phyloP scores from a whole-genome alignment of 2,888 invertebrate species.

The Meteorus colon region DNA sequence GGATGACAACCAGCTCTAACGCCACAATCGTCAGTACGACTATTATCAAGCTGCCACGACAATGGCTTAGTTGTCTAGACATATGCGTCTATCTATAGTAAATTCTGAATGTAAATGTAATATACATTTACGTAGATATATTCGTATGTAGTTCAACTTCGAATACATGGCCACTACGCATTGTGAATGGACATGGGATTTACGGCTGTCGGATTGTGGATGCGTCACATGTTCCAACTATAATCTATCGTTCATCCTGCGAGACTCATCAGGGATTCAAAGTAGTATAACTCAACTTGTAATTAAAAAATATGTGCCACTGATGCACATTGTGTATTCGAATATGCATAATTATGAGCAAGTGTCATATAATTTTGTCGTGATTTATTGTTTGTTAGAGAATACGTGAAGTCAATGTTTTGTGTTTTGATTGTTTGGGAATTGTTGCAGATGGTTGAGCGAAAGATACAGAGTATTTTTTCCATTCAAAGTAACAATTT shows the following conservation, averaged over 20 bases:
- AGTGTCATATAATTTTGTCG: too few species aligned
- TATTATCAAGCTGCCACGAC: background rate
- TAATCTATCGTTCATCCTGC: slow-evolving; percentile 34
- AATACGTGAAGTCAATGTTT: too few species aligned
- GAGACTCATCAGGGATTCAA: slow-evolving; percentile 35
- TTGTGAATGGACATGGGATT: slow-evolving; percentile 31
- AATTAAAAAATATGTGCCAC: background rate
- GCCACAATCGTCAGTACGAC: background rate
- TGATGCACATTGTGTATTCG: background rate
- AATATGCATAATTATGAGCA: too few species aligned
- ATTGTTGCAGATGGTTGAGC: too few species aligned
- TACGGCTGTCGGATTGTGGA: slow-evolving; percentile 36
- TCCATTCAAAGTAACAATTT: too few species aligned
- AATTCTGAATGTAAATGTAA: background rate
- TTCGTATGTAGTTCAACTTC: slow-evolving; percentile 1
- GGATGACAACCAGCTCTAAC: background rate
- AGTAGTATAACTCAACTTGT: slow-evolving; percentile 34
- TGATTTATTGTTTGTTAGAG: too few species aligned
- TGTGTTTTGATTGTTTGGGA: too few species aligned
- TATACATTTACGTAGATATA: background rate
- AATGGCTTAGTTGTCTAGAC: background rate
- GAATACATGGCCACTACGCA: slow-evolving; percentile 25
- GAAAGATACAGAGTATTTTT: too few species aligned
- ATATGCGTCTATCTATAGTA: background rate
- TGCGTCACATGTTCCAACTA: slow-evolving; percentile 22